Conservation (phyloP, 2,888 invertebrate species). For the Chymomyza fuscimana region DNA sequence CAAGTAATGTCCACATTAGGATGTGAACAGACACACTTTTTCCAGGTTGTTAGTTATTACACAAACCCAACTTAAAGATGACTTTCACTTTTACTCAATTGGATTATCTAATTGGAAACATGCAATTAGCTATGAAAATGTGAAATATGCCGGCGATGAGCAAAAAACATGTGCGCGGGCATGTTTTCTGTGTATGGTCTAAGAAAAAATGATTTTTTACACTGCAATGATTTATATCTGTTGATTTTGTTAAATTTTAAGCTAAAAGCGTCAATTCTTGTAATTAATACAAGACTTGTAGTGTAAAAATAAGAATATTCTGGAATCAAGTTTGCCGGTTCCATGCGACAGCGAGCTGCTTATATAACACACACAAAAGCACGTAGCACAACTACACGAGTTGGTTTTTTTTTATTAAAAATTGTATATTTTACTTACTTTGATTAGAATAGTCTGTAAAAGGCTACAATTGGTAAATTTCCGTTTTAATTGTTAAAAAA, state of each 20-base stretch:
- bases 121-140: slow-evolving; percentile 28
- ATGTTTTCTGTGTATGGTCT: slow-evolving; percentile 4
- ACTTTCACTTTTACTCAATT: neutral
- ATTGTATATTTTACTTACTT: slow-evolving; percentile 37
- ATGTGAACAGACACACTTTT: neutral
- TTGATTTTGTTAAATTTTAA: neutral
- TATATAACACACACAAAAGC: slow-evolving; percentile 45
- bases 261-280: neutral
- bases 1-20: neutral
- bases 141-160: slow-evolving; percentile 37
- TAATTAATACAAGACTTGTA: neutral
- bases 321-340: slow-evolving; percentile 56
- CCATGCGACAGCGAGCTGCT: slow-evolving; percentile 29
- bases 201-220: slow-evolving; percentile 12
- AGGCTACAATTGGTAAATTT: neutral
- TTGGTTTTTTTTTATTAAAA: neutral
- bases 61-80: neutral
- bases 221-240: neutral
- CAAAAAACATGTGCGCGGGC: slow-evolving; percentile 11
- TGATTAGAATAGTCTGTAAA: slow-evolving; percentile 14
- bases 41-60: neutral
- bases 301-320: slow-evolving; percentile 47
- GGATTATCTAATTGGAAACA: slow-evolving; percentile 15
- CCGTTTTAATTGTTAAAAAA: slow-evolving; percentile 1
- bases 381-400: neutral